Evolutionary conservation across 2,113 vertebrate genomes (phyloP), one percentile per base, ranked within the genome.

Genomic region (Cyprinodon tularosa): DNA sequence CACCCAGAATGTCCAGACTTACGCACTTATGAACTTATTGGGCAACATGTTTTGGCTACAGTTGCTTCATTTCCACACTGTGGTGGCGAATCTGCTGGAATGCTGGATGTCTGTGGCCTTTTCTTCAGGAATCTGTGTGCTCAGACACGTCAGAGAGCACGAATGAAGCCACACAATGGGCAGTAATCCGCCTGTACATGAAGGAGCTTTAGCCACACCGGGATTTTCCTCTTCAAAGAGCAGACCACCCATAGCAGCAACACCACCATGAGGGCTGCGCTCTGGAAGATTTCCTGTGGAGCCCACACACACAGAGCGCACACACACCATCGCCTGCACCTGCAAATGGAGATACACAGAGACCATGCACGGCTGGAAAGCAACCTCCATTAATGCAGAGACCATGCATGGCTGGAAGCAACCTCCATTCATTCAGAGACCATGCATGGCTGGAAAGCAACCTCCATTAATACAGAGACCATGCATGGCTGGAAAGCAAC

Each of bases 211-310:
- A 83, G 81, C 82, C 80, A 86, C 80, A 85, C 74, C 76, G 40
- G 76, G 89, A 89, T 90, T 91, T 90, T 90, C 86, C 78, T 84
- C 82, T 87, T 92, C 88, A 90, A 88, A 93, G 89, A 84, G 80
- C 70, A 87, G 88, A 89, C 90, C 90, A 88, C 91, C 89, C 88
- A 87, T 80, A 15, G 36, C 71, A 88, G 69, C 62, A 0, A 70
- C 13, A 39, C 79, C 90, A 90, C 85, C 90, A 88, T 88, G 76
- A 66, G 81, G 88, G 71, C 65, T 4, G 22, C 80, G 86, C 65
- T 81, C 64, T 20, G 78, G 85, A 83, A 90, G 81, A 78, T 69
- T 84, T 85, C 83, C 76, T 76, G 72, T 77, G 80, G 80, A 69
- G 66, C 71, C 72, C 71, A 65, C 40, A 66, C 50, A 59, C 61